Evolutionary conservation across 2,888 invertebrate genomes (phyloP), one percentile per base, ranked within the genome.

Genomic region (Lumbricus terrestris): DNA sequence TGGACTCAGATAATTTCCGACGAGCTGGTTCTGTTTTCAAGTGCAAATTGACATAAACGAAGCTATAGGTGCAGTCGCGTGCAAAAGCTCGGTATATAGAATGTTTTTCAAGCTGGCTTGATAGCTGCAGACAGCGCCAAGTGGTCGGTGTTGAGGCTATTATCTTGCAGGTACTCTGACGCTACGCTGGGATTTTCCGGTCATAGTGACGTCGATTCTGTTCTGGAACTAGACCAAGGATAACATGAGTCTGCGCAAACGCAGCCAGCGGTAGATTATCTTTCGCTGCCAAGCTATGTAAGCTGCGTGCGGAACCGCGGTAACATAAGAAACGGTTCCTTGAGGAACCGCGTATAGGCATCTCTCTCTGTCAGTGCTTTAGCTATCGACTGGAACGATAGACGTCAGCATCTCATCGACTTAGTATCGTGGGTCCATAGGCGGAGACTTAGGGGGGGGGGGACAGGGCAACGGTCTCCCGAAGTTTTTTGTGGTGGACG

Each of bases 331-430:
- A 29, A n/a, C 69, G 69, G n/a, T 69, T n/a, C 29, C 69, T n/a
- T n/a, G 4, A 47, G 47, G 47, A 23, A 47, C 47, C 8, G 23
- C n/a, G n/a, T n/a, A n/a, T 1, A 47, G 47, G 47, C 23, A 47
- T n/a, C n/a, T n/a, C 69, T n/a, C n/a, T n/a, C 69, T 69, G 69
- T 69, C 69, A 69, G 69, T 69, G 69, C n/a, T n/a, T n/a, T n/a
- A 69, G 69, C 8, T 69, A 69, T 69, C 69, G 54, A 8, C 69
- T n/a, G n/a, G 69, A 69, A 29, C 29, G 29, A n/a, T 29, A n/a
- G 3, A 69, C 69, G 69, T 69, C 69, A 69, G 69, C 69, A 11
- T n/a, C n/a, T 47, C 69, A 4, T 69, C 69, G 69, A 69, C 29
- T 69, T 69, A 69, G 69, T 69, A n/a, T 69, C 69, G 69, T n/a